phyloP scores from a whole-genome alignment of 2,888 invertebrate species.

The Apodemia mormo region DNA sequence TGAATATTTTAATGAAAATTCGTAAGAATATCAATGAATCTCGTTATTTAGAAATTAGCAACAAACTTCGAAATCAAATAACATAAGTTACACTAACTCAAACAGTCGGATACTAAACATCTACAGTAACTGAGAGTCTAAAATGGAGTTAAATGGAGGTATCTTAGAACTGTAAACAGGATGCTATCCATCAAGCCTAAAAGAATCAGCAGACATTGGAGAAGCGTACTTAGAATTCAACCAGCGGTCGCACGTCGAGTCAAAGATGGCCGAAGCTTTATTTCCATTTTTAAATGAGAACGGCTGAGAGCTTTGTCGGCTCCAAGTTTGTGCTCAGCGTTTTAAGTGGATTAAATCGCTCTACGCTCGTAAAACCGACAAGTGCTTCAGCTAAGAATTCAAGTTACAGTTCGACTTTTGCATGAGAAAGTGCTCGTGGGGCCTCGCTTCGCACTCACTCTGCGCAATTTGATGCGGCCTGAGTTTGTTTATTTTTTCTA shows the following conservation, averaged over 20 bases:
- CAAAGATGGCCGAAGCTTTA: slow-evolving; percentile 80
- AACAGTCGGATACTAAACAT: background rate
- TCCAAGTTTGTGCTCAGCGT: slow-evolving; percentile 79
- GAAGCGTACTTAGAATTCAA: slow-evolving; percentile 75
- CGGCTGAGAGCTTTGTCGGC: slow-evolving; percentile 82
- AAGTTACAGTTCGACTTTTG: slow-evolving; percentile 81
- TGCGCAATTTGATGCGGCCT: slow-evolving; percentile 60
- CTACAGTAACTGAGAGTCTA: slow-evolving; percentile 19
- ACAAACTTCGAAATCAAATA: background rate
- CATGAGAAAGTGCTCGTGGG: slow-evolving; percentile 77
- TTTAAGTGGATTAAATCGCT: slow-evolving; percentile 83
- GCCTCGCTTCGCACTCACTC: slow-evolving; percentile 67
- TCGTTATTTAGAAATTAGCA: background rate
- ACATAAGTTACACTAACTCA: background rate
- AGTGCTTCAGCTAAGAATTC: slow-evolving; percentile 79
- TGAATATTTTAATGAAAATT: no score
- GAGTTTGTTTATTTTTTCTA: slow-evolving; percentile 67
- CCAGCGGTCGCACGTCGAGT: slow-evolving; percentile 68
- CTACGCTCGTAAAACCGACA: slow-evolving; percentile 81
- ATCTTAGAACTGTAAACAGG: slow-evolving; percentile 34
- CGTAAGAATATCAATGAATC: no score
- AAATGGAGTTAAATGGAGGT: slow-evolving; percentile 31
- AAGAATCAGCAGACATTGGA: slow-evolving; percentile 60
- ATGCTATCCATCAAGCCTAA: slow-evolving; percentile 52
- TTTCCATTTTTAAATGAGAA: slow-evolving; percentile 82